phyloP scores from a whole-genome alignment of 2,888 invertebrate genomes.

The Nematopogon swammerdamellus region DNA sequence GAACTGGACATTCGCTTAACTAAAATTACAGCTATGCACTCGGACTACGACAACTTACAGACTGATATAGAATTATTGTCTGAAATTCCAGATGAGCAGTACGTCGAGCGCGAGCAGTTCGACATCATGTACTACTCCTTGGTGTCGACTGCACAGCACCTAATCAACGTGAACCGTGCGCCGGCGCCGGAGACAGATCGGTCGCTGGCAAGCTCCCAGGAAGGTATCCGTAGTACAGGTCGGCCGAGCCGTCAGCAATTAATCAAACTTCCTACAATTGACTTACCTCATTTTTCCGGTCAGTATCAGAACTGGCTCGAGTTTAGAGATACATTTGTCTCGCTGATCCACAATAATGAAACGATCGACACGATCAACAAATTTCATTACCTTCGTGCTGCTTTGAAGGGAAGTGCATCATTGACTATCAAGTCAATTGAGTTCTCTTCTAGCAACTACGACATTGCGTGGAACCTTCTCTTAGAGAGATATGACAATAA shows the following conservation, averaged over 20 bases:
- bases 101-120: background rate
- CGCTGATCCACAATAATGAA: background rate
- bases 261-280: background rate
- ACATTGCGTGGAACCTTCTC: background rate
- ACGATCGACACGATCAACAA: background rate
- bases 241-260: background rate
- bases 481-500: background rate
- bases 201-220: background rate
- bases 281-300: background rate
- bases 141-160: no score
- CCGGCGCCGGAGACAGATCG: background rate
- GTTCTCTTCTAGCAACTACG: background rate
- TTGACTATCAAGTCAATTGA: background rate
- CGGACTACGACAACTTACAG: background rate
- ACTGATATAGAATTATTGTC: background rate
- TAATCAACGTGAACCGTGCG: background rate
- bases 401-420: background rate
- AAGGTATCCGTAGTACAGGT: background rate
- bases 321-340: background rate
- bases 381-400: conserved; percentile 1
- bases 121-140: no score
- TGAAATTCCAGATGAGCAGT: background rate
- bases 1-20: no score
- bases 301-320: background rate
- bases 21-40: no score